These are phyloP conservation scores for Seira musarum DNA, from an alignment of 2,888 invertebrate species.

Conservation along the genomic window DNA sequence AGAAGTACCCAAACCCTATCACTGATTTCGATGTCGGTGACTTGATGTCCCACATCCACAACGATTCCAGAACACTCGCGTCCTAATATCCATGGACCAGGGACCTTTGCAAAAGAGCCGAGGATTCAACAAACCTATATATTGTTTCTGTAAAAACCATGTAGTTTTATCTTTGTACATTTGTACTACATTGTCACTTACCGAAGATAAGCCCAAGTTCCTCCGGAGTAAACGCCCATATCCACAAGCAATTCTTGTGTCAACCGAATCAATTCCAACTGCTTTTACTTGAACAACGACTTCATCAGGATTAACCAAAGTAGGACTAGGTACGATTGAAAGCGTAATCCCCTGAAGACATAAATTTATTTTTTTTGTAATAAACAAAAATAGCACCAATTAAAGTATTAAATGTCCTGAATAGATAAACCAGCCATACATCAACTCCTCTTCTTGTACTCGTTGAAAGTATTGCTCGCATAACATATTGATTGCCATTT, in stretches of 20 bases:
- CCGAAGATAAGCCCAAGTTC: slow-evolving; percentile 70
- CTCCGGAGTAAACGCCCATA: slow-evolving; percentile 74
- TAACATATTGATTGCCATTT: slow-evolving; percentile 69
- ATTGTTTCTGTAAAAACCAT: too few relatives aligned
- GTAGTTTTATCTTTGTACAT: background rate
- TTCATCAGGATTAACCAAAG: slow-evolving; percentile 75
- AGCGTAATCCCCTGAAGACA: slow-evolving; percentile 75
- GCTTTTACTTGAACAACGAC: slow-evolving; percentile 78
- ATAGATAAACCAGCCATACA: slow-evolving; percentile 70
- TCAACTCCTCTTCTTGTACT: slow-evolving; percentile 72
- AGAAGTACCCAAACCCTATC: slow-evolving; percentile 78
- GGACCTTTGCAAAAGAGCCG: slow-evolving; percentile 35
- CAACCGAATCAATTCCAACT: slow-evolving; percentile 77
- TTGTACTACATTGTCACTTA: slow-evolving; percentile 42
- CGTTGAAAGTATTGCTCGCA: slow-evolving; percentile 73
- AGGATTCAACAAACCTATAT: too few relatives aligned
- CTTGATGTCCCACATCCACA: slow-evolving; percentile 77
- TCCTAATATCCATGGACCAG: slow-evolving; percentile 76
- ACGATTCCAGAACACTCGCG: slow-evolving; percentile 79
- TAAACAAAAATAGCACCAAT: too few relatives aligned
- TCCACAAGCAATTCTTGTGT: slow-evolving; percentile 77
- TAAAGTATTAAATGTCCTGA: too few relatives aligned
- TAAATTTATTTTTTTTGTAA: too few relatives aligned
- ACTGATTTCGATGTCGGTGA: slow-evolving; percentile 77
- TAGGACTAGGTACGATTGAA: slow-evolving; percentile 75